Percentiles rank a stretch among this genome's conserved stretches.
phyloP scores from a whole-genome alignment of 2,888 invertebrate species.

The Caenorhabditis sp. region DNA sequence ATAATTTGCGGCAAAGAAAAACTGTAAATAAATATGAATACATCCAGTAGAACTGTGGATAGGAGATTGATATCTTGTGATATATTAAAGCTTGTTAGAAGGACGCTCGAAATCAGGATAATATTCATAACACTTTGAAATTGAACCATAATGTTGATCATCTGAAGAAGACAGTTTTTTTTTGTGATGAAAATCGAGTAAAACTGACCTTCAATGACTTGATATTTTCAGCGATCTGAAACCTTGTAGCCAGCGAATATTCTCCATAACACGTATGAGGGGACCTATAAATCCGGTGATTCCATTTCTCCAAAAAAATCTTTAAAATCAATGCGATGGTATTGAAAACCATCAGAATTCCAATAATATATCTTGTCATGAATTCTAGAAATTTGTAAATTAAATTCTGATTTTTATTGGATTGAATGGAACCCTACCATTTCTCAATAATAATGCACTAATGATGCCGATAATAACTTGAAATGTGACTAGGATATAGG shows the following conservation, averaged over 20 bases:
- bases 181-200: constrained; percentile 6
- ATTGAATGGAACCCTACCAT: constrained; percentile 9
- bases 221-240: constrained; percentile 19
- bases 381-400: constrained; percentile 10
- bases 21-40: constrained; percentile 17
- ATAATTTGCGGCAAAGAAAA: constrained; percentile 24
- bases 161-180: constrained; percentile 9
- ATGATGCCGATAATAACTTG: constrained; percentile 8
- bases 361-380: constrained; percentile 10
- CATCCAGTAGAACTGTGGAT: constrained; percentile 8
- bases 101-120: constrained; percentile 9
- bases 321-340: constrained; percentile 5
- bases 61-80: constrained; percentile 18
- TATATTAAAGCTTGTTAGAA: constrained; percentile 14
- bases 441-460: constrained; percentile 9
- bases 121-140: constrained; percentile 23
- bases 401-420: background rate
- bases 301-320: constrained; percentile 12
- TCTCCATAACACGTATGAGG: constrained; percentile 1
- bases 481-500: constrained; percentile 8
- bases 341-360: constrained; percentile 6
- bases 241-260: constrained; percentile 20
- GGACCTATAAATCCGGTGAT: constrained; percentile 10
- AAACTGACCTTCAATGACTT: constrained; percentile 14
- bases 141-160: constrained; percentile 12